Conservation (phyloP, 2,113 vertebrate species). For the Pituophis catenifer region DNA sequence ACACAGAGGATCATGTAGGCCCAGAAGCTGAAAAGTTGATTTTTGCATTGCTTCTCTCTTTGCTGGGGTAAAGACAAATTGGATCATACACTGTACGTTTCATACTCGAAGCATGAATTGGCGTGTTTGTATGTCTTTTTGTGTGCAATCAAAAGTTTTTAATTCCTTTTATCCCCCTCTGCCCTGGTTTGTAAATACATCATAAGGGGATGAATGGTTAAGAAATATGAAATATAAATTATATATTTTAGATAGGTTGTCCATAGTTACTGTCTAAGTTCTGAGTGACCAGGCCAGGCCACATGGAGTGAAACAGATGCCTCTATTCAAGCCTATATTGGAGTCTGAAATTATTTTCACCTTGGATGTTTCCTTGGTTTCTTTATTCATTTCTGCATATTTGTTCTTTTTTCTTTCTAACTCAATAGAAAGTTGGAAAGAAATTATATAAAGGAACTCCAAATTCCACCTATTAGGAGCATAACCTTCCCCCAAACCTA, state of each 20-base stretch:
- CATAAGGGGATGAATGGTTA: no score
- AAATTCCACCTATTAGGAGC: neutral
- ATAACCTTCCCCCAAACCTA: neutral
- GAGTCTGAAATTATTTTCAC: neutral
- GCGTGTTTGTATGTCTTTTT: neutral
- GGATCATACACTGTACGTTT: constrained; percentile 3
- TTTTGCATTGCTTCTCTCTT: neutral
- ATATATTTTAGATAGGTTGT: neutral
- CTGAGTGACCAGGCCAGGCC: neutral
- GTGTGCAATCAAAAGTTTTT: neutral
- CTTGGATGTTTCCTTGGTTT: neutral
- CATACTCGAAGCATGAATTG: neutral
- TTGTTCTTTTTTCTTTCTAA: neutral
- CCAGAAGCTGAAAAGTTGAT: neutral
- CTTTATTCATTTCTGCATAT: neutral
- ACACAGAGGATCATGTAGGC: constrained; percentile 30
- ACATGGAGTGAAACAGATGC: neutral
- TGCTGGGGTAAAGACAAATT: neutral
- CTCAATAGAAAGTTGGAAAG: neutral
- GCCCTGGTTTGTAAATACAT: neutral
- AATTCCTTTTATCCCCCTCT: neutral
- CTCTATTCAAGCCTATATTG: neutral
- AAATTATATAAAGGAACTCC: neutral
- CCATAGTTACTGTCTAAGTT: neutral
- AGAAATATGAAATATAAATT: no score